A percentile compares a stretch with the other conserved stretches of the same genome.
Conservation (phyloP, 2,888 invertebrate species). For the Polyploca ridens region DNA sequence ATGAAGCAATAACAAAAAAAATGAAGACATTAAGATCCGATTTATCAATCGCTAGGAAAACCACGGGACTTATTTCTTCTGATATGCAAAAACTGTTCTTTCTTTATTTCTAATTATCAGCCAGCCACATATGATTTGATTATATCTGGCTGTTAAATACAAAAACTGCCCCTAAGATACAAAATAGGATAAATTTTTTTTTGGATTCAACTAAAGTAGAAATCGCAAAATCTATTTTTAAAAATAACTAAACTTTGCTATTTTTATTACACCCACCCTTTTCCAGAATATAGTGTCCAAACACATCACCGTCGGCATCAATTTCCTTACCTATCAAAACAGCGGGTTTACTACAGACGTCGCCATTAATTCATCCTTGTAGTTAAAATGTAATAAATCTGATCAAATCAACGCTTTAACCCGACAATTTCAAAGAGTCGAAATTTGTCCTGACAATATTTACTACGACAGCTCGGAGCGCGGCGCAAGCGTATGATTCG, state of each 20-base stretch:
- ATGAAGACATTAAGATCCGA: no score
- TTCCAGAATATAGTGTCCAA: neutral
- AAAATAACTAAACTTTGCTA: neutral
- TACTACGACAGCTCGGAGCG: slow-evolving; percentile 58
- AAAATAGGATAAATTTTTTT: neutral
- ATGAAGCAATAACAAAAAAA: neutral
- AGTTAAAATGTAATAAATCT: slow-evolving; percentile 68
- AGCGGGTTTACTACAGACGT: slow-evolving; percentile 41
- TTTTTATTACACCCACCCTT: neutral
- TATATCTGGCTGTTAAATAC: no score
- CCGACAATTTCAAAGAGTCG: slow-evolving; percentile 74
- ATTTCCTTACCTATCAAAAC: slow-evolving; percentile 47
- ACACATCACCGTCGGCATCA: slow-evolving; percentile 25
- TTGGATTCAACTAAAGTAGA: neutral
- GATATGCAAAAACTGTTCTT: no score
- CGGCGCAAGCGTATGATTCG: slow-evolving; percentile 48
- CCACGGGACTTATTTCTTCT: no score
- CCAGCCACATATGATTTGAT: no score
- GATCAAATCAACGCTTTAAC: slow-evolving; percentile 62
- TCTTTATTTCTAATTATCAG: no score
- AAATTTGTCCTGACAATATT: slow-evolving; percentile 81
- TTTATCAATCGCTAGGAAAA: no score
- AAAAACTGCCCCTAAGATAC: no score
- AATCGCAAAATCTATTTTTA: neutral
- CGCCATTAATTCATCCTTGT: slow-evolving; percentile 49